phyloP scores from a whole-genome alignment of 2,888 invertebrate species.

The Smittia aterrima region DNA sequence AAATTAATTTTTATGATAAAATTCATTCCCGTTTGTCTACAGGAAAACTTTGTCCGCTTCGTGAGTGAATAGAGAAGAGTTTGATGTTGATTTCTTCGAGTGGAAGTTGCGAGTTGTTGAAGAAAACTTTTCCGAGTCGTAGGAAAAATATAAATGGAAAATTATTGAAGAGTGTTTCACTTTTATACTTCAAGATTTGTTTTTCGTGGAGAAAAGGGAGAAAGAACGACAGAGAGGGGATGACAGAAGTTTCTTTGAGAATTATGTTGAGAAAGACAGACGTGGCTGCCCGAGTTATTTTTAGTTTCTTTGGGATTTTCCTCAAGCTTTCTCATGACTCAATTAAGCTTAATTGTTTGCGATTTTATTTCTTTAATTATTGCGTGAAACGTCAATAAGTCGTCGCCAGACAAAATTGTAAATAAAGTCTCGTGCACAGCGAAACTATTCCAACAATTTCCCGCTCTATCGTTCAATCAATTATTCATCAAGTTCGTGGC shows the following conservation, averaged over 20 bases:
- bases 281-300: background rate
- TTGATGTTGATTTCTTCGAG: conserved; percentile 5
- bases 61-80: background rate
- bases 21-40: conserved; percentile 21
- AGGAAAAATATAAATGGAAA: conserved; percentile 37
- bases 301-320: background rate
- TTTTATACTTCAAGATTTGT: conserved; percentile 15
- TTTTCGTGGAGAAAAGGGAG: background rate
- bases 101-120: background rate
- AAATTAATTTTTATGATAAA: conserved; percentile 39
- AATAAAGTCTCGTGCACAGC: too few species aligned
- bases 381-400: background rate
- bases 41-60: background rate
- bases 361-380: background rate
- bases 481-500: too few species aligned
- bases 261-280: background rate
- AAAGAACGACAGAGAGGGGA: background rate
- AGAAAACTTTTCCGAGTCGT: background rate
- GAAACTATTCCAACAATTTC: too few species aligned
- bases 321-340: background rate
- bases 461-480: too few species aligned
- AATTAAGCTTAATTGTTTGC: background rate
- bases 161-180: conserved; percentile 14
- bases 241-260: background rate
- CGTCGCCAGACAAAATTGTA: background rate